Evolutionary conservation across 2,888 invertebrate genomes (phyloP), one percentile per base, ranked within the genome.

Genomic region (Chrysina gloriosa): DNA sequence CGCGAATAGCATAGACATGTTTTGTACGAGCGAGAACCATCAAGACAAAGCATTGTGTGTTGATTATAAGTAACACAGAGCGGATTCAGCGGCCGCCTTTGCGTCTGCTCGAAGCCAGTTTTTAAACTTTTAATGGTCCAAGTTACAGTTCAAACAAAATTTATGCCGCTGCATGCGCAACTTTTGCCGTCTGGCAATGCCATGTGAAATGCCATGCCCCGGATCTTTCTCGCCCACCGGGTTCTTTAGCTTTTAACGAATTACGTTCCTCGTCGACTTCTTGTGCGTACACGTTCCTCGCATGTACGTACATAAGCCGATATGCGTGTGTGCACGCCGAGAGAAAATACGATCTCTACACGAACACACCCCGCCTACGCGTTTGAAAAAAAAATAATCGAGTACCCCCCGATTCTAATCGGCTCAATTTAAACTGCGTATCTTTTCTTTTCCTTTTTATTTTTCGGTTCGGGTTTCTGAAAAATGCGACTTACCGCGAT

Each of bases 401-500:
- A n/a, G n/a, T n/a, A n/a, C n/a, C n/a, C n/a, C n/a, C n/a, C n/a
- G n/a, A n/a, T n/a, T n/a, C n/a, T n/a, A n/a, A n/a, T n/a, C n/a
- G n/a, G n/a, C n/a, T n/a, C n/a, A n/a, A n/a, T n/a, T n/a, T n/a
- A n/a, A 39, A 39, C 11, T 39, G 39, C 39, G 39, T 39, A 11
- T 25, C 25, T 48, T 21, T 48, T 52, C 14, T 27, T 29, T 7
- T 50, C 14, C 11, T 27, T 48, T 36, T n/a, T 36, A n/a, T 36
- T 11, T 36, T 11, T 4, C 14, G 7, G 36, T 34, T n/a, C 1
- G 9, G n/a, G 11, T n/a, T 11, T 36, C n/a, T 36, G 14, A 36
- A 36, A 14, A 36, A 4, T 7, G 3, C 5, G 82, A 84, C 86
- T 87, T 85, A 89, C 89, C 89, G 85, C 88, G 83, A 83, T 88